These are phyloP conservation scores for Colletes collaris DNA, from an alignment of 2,888 invertebrate species.

Conservation along the genomic window DNA sequence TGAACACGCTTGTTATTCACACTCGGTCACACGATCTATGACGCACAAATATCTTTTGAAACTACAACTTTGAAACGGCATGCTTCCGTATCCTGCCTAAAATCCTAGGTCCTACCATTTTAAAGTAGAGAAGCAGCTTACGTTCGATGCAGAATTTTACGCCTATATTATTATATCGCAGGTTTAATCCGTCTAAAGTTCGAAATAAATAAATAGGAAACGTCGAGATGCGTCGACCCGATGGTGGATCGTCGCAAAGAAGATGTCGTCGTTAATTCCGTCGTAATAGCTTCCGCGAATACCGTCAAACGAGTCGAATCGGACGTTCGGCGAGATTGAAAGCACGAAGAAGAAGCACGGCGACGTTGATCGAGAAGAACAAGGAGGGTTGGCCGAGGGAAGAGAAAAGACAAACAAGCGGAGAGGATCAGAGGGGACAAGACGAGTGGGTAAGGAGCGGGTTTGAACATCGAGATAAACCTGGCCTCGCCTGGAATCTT, in stretches of 20 bases:
- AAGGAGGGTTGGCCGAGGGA: constrained; percentile 26
- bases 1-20: no score
- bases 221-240: constrained; percentile 1
- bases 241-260: neutral
- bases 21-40: no score
- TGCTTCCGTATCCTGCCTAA: no score
- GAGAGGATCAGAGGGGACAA: constrained; percentile 49
- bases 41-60: no score
- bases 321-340: constrained; percentile 62
- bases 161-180: no score
- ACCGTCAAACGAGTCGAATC: constrained; percentile 54
- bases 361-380: constrained; percentile 11
- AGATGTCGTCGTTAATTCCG: constrained; percentile 35
- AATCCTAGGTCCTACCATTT: no score
- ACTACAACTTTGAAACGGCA: no score
- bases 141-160: no score
- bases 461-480: constrained; percentile 80
- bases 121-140: no score
- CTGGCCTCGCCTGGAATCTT: constrained; percentile 82
- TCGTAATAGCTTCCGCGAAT: constrained; percentile 28
- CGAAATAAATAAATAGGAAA: neutral
- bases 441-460: constrained; percentile 68
- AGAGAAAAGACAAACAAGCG: constrained; percentile 51
- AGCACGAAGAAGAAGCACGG: constrained; percentile 28
- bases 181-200: no score